Evolutionary conservation across 2,888 invertebrate species (phyloP), one percentile per base, ranked within the genome.

Genomic region (Iphiclides podalirius): DNA sequence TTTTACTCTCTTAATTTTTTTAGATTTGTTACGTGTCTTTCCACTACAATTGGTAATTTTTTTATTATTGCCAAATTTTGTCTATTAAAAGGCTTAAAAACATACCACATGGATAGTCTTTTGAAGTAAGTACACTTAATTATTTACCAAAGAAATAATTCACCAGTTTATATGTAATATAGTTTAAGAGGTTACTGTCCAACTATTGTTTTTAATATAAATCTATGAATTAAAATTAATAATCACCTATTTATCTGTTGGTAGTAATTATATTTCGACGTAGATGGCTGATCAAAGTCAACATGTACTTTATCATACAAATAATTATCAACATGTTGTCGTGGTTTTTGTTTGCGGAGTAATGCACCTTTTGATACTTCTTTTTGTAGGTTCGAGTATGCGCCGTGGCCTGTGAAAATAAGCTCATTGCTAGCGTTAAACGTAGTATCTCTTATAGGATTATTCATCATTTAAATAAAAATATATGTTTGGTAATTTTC

Each of bases 361-460:
- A 26, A 9, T 17, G 35, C 26, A 2, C 43, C 43, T 36, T 15
- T 43, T 9, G 26, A 35, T 4, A 39, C 11, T 12, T 44, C 43
- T 16, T 49, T n/a, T 13, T 38, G 16, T 26, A 53, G 28, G 2
- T 58, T 57, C 9, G 53, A 33, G 40, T 58, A 48, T 12, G 53
- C 44, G 64, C 69, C 67, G 8, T 65, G 52, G 26, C 60, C 53
- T 26, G 54, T 44, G 20, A 59, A 60, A 35, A 61, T 53, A 2
- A 56, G 33, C 33, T 64, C 57, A 28, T 50, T 54, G 20, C 37
- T 34, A 9, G 34, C 41, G 43, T 9, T 40, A 14, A 37, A 38
- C 47, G n/a, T 20, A 11, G 20, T 37, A 23, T 20, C 7, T 31
- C 31, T 23, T 16, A 38, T 37, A 17, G 28, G 9, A 11, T 43